Base-by-base conservation (phyloP, 2,888 invertebrate species). In the Horisme vitalbata region DNA sequence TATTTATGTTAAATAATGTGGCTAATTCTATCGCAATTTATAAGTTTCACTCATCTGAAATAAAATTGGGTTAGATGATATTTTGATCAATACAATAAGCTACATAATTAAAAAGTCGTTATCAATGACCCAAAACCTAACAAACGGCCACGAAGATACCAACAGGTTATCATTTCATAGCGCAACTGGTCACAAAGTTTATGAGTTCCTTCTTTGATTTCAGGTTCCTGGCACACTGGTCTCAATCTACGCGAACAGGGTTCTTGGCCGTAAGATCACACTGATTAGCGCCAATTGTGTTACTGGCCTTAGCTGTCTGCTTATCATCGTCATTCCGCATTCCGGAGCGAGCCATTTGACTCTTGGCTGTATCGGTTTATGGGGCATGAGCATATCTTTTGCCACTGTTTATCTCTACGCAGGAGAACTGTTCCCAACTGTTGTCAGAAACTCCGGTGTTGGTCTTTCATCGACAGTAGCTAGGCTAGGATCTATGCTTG, bases 381-480 rank as follows among this genome's bases (percentile, higher is more conserved):
- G 95, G 68, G 95, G 96, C 7, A 93, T 95, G 78, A 94, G 95
- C 9, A 92, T 96, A 27, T 92, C 94, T 1, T 98, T 97, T 71
- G 95, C 96, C 1, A 95, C 95, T 1, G 95, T 95, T 3, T 97
- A 97, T 74, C 91, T 97, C 9, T 97, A 95, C 75, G 95, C 95
- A 0, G 96, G 96, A 0, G 97, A 97, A 80, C 76, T 97, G 8
- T 97, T 96, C 74, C 97, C 97, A 0, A 97, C 97, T 0, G 94
- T 96, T 1, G 94, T 97, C 0, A 91, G 97, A 18, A 97, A 97
- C 68, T 93, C 95, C 26, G 97, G 96, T 0, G 93, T 97, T 43
- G 97, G 97, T 0, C 88, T 95, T 2, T 94, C 96, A 15, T 97
- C 97, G 0, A 95, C 96, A 87, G 92, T 94, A 48, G 97, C 97